Evolutionary conservation across 2,888 invertebrate species (phyloP).

Genomic region (Myopa testacea): DNA sequence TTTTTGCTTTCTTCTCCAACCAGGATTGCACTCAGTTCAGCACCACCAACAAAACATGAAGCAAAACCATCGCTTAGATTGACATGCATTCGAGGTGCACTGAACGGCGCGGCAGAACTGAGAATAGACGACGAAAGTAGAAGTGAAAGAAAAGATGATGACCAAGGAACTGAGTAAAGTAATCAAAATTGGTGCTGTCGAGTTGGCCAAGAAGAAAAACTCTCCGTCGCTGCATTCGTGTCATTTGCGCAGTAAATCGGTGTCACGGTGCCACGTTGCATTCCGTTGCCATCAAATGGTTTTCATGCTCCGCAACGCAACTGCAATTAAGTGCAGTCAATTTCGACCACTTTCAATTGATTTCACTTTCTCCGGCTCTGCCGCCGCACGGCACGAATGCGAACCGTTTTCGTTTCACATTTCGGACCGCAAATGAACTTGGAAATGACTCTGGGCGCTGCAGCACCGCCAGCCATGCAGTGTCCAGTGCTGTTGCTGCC

Average conservation of each 20-base stretch:
- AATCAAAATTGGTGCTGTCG: no score
- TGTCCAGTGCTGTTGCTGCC: neutral
- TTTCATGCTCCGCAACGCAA: conserved; percentile 8
- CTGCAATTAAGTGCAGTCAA: conserved; percentile 12
- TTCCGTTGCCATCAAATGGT: neutral
- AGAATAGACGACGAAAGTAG: neutral
- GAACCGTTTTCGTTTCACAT: conserved; percentile 3
- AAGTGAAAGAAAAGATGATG: no score
- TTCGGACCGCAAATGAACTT: conserved; percentile 18
- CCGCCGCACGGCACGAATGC: neutral
- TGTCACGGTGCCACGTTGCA: conserved; percentile 20
- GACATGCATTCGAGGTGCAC: neutral
- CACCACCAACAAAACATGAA: conserved; percentile 41
- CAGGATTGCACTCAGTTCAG: conserved; percentile 1
- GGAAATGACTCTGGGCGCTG: neutral
- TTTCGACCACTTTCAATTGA: conserved; percentile 9
- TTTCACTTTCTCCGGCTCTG: conserved; percentile 19
- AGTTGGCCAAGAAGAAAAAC: no score
- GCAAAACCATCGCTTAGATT: neutral
- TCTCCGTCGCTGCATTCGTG: neutral
- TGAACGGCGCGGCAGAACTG: neutral
- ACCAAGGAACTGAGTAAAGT: no score
- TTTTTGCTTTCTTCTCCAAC: conserved; percentile 39
- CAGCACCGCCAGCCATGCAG: neutral
- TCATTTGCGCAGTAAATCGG: conserved; percentile 2